Evolutionary conservation across 2,797 vertebrate genomes (phyloP), one percentile per base, ranked within the genome.

Genomic region (Poeciliopsis paucimaculata): DNA sequence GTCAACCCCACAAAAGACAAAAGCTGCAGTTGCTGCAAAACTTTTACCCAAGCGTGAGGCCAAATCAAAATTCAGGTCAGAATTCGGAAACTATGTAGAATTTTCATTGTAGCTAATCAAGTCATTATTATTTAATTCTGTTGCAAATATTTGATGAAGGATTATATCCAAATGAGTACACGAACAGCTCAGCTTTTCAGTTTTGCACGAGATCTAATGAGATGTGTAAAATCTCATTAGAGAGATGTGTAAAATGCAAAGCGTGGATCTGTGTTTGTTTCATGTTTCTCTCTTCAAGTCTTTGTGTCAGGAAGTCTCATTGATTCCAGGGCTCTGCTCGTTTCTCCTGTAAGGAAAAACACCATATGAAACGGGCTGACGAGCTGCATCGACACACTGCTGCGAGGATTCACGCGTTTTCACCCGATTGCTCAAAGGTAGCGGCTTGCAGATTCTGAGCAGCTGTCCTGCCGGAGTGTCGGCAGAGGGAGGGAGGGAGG

Each of bases 391-490:
- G 36, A 68, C 7, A 3, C n/a, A 13, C 0, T 26, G 60, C 60
- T 36, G 60, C 60, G 36, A 64, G 16, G 31, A 45, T 13, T 43
- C 43, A 18, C 73, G 76, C 60, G 64, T 72, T 36, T 53, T 72
- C 16, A 18, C 39, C 11, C 2, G 11, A 4, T 45, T 76, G 16
- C 77, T 68, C 55, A 75, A 62, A 10, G 34, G 34, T 10, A 3
- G 34, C 81, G 28, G 73, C 79, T 79, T 70, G 60, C 72, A 76
- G 34, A 55, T 20, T 78, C 57, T 64, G 81, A 85, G 90, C 78
- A 86, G 87, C 77, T 79, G 89, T 90, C 88, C 87, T 84, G 89
- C 85, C 85, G 89, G 91, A 91, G 91, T 83, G 88, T 89, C 87
- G 82, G 87, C 76, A 76, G 77, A 82, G 80, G 85, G 85, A 90